Percentiles rank a stretch among this genome's conserved stretches.
These are phyloP conservation scores for Drosophila stalkeri DNA, from an alignment of 2,888 invertebrate genomes.

Conservation along the genomic window DNA sequence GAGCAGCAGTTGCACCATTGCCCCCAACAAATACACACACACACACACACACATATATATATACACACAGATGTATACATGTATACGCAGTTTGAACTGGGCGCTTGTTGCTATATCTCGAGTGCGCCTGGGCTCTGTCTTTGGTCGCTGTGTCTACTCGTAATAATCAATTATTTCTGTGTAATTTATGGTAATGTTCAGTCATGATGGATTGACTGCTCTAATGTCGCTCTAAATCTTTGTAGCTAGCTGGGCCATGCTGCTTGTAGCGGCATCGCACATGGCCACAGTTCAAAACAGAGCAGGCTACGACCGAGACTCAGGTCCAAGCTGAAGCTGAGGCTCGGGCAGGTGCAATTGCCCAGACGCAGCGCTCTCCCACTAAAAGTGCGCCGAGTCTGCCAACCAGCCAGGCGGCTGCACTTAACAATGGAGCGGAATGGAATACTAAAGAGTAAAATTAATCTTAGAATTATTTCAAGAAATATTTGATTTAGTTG, in stretches of 20 bases:
- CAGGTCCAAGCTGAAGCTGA: slow-evolving; percentile 29
- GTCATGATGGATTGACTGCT: slow-evolving; percentile 86
- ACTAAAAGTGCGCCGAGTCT: slow-evolving; percentile 62
- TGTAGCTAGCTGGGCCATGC: slow-evolving; percentile 65
- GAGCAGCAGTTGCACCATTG: slow-evolving; percentile 47
- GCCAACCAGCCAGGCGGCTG: slow-evolving; percentile 46
- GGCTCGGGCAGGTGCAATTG: slow-evolving; percentile 75
- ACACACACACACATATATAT: slow-evolving; percentile 20
- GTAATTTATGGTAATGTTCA: slow-evolving; percentile 86
- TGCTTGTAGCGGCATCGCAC: slow-evolving; percentile 69
- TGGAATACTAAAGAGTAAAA: neutral
- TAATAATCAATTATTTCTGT: slow-evolving; percentile 86
- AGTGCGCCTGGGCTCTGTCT: slow-evolving; percentile 56
- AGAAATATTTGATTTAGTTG: no score
- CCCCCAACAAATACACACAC: slow-evolving; percentile 46
- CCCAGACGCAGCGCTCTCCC: slow-evolving; percentile 65
- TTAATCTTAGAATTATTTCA: neutral
- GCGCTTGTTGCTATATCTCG: slow-evolving; percentile 53
- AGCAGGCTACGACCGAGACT: slow-evolving; percentile 39
- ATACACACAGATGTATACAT: slow-evolving; percentile 12
- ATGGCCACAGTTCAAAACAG: slow-evolving; percentile 63
- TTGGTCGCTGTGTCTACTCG: slow-evolving; percentile 76
- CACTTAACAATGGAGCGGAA: slow-evolving; percentile 50
- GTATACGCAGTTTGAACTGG: slow-evolving; percentile 47
- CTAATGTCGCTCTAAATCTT: slow-evolving; percentile 86